phyloP scores from a whole-genome alignment of 2,888 invertebrate genomes.

The Troides oblongomaculatus region DNA sequence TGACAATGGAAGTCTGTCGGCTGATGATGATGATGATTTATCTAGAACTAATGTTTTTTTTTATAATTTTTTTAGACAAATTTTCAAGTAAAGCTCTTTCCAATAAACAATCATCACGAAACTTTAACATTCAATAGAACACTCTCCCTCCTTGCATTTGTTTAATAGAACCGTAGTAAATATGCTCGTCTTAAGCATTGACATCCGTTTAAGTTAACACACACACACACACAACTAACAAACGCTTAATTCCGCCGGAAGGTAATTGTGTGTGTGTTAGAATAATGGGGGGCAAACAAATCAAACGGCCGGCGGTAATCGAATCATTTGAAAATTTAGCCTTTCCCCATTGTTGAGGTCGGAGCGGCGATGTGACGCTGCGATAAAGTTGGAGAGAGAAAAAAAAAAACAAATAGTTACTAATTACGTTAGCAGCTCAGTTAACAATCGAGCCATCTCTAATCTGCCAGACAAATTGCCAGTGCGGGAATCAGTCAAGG shows the following conservation, averaged over 20 bases:
- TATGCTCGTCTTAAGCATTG: no score
- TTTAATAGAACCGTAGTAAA: no score
- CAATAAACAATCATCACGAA: no score
- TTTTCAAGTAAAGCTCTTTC: no score
- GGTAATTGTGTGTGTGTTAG: constrained; percentile 4
- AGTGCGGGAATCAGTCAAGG: constrained; percentile 51
- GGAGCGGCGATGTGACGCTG: constrained; percentile 45
- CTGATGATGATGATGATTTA: no score
- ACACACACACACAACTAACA: constrained; percentile 6
- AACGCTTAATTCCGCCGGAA: background rate
- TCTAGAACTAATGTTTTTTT: no score
- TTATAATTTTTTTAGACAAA: no score
- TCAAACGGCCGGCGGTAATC: constrained; percentile 49
- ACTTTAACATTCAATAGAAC: no score
- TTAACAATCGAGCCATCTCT: constrained; percentile 67
- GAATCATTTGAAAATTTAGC: constrained; percentile 59
- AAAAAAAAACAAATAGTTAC: constrained; percentile 70
- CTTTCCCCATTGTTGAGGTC: constrained; percentile 67
- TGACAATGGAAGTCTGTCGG: no score
- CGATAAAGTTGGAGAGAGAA: constrained; percentile 51
- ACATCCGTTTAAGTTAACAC: background rate
- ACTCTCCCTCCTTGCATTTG: no score
- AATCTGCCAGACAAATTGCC: constrained; percentile 70
- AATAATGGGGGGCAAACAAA: constrained; percentile 45
- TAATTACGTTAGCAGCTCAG: constrained; percentile 69